These are phyloP conservation scores for Machimus atricapillus DNA, from an alignment of 2,888 invertebrate species.

Conservation along the genomic window DNA sequence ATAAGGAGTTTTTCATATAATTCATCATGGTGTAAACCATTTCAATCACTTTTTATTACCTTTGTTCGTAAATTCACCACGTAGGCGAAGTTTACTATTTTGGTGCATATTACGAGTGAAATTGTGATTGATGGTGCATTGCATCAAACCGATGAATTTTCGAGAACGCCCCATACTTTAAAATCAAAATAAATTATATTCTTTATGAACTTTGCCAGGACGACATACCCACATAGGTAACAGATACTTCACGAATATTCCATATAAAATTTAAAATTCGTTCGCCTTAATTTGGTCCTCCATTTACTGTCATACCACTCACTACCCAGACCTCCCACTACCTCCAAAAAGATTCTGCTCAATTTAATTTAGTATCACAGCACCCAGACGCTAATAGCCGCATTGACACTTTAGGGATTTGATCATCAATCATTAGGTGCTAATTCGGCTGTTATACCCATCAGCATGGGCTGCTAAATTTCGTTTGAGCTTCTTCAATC, in stretches of 20 bases:
- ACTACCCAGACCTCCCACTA: neutral
- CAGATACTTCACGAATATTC: neutral
- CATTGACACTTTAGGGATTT: constrained; percentile 11
- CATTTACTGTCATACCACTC: neutral
- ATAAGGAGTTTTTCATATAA: too few relatives aligned
- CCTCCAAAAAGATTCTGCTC: neutral
- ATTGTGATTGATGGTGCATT: too few relatives aligned
- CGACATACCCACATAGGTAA: neutral
- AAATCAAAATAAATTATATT: too few relatives aligned
- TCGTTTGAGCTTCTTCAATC: neutral
- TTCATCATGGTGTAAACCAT: too few relatives aligned
- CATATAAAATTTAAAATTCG: neutral
- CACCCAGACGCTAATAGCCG: neutral
- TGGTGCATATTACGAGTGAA: too few relatives aligned
- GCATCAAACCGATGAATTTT: too few relatives aligned
- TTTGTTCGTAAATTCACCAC: too few relatives aligned
- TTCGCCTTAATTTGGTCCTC: neutral
- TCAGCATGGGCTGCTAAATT: neutral
- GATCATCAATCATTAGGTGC: neutral
- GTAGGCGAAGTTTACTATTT: too few relatives aligned
- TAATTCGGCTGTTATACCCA: neutral
- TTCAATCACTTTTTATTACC: too few relatives aligned
- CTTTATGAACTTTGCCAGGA: neutral
- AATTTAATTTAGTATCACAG: neutral
- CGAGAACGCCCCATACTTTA: too few relatives aligned